Conservation (phyloP, 2,888 invertebrate genomes). For the Dromius quadrimaculatus region DNA sequence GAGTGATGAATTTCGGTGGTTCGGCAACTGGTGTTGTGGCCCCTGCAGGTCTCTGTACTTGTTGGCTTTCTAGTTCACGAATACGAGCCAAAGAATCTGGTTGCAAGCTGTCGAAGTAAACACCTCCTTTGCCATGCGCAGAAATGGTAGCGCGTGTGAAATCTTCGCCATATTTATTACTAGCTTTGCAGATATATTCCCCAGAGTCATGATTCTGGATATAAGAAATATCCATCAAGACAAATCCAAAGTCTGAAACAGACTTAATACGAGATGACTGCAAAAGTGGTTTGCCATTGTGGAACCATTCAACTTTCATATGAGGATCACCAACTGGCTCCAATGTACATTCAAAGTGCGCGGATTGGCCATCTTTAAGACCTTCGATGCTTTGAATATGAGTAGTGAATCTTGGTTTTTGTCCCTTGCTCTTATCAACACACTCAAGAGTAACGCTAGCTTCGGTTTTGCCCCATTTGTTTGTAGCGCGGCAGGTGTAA, state of each 20-base stretch:
- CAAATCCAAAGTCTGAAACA: slow-evolving; percentile 95
- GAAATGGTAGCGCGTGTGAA: slow-evolving; percentile 86
- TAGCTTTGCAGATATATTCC: slow-evolving; percentile 92
- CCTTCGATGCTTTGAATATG: slow-evolving; percentile 87
- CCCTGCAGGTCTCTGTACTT: slow-evolving; percentile 75
- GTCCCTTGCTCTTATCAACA: slow-evolving; percentile 86
- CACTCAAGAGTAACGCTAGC: slow-evolving; percentile 86
- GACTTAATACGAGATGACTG: slow-evolving; percentile 93
- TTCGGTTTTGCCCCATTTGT: slow-evolving; percentile 90
- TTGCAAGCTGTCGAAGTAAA: slow-evolving; percentile 89
- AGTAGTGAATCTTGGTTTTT: slow-evolving; percentile 89
- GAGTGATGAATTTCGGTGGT: slow-evolving; percentile 91
- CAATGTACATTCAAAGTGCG: slow-evolving; percentile 95
- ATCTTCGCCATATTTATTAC: slow-evolving; percentile 92
- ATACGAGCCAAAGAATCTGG: slow-evolving; percentile 91
- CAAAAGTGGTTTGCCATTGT: slow-evolving; percentile 89
- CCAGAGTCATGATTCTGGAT: slow-evolving; percentile 93
- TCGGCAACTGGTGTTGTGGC: slow-evolving; percentile 78
- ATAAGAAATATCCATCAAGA: slow-evolving; percentile 94
- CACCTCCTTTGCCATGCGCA: slow-evolving; percentile 87
- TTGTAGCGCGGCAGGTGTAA: slow-evolving; percentile 89
- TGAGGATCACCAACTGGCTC: slow-evolving; percentile 95
- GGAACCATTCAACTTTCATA: slow-evolving; percentile 96
- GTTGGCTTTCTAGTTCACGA: slow-evolving; percentile 83
- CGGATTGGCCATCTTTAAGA: slow-evolving; percentile 92